Conservation (phyloP, 1,140 invertebrate species). For the Aphaenogaster rudis region DNA sequence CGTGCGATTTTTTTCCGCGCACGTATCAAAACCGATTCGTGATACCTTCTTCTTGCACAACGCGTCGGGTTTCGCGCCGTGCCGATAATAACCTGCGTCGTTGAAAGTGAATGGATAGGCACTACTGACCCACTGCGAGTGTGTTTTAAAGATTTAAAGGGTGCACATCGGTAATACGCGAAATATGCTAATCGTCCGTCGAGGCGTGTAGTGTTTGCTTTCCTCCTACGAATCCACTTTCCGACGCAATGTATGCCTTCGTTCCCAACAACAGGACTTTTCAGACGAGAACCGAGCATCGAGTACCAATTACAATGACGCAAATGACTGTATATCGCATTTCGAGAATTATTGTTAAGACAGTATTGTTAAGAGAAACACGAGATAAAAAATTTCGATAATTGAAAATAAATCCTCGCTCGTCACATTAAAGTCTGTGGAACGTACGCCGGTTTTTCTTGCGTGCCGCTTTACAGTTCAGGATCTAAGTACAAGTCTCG, state of each 20-base stretch:
- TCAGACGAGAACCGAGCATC: neutral
- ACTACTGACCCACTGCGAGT: conserved; percentile 41
- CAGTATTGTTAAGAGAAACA: neutral
- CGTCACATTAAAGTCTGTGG: neutral
- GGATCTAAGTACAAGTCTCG: conserved; percentile 17
- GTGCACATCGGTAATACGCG: conserved; percentile 48
- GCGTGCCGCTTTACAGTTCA: neutral
- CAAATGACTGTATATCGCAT: neutral
- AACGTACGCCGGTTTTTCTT: neutral
- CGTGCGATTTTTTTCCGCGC: neutral
- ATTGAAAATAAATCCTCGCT: neutral
- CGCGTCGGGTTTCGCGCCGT: conserved; percentile 14
- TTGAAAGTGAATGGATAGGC: conserved; percentile 78
- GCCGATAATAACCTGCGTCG: conserved; percentile 72
- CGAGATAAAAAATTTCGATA: neutral
- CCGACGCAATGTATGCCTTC: neutral
- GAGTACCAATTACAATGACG: neutral
- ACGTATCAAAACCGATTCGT: conserved; percentile 57
- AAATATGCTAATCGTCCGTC: conserved; percentile 41
- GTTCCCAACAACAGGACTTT: neutral
- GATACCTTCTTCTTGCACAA: conserved; percentile 76
- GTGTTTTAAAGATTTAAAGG: conserved; percentile 50
- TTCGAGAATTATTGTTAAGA: neutral
- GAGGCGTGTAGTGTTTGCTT: neutral
- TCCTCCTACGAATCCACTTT: conserved; percentile 1